Conservation (phyloP, 2,888 invertebrate species). For the Meta bourneti region DNA sequence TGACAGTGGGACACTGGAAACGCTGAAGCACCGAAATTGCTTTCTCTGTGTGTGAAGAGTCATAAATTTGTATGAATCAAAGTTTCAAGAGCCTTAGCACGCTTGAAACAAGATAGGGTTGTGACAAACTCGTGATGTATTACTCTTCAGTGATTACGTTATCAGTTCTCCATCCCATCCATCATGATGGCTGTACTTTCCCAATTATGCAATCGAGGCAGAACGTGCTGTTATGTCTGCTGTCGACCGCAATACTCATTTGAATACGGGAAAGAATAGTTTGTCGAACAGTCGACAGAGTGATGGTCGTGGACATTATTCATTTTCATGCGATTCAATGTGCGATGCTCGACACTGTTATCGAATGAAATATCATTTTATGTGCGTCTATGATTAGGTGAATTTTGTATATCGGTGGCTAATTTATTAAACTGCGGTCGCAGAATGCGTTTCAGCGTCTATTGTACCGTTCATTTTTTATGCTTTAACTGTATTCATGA, state of each 20-base stretch:
- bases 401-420: too few relatives aligned
- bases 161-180: background rate
- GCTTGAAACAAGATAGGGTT: background rate
- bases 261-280: background rate
- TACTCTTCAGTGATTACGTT: background rate
- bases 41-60: background rate
- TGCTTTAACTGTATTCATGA: too few relatives aligned
- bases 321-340: background rate
- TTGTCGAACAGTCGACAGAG: too few relatives aligned
- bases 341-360: background rate
- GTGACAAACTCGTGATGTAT: background rate
- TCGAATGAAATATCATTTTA: background rate
- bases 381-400: background rate
- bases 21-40: too few relatives aligned
- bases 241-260: background rate
- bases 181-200: background rate
- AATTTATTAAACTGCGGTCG: too few relatives aligned
- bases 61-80: background rate
- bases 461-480: too few relatives aligned
- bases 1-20: too few relatives aligned
- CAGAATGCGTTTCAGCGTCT: too few relatives aligned
- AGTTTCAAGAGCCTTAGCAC: background rate
- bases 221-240: background rate
- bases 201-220: background rate
- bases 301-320: background rate